Conservation (phyloP, 2,797 vertebrate species). For the Siniperca undulata region DNA sequence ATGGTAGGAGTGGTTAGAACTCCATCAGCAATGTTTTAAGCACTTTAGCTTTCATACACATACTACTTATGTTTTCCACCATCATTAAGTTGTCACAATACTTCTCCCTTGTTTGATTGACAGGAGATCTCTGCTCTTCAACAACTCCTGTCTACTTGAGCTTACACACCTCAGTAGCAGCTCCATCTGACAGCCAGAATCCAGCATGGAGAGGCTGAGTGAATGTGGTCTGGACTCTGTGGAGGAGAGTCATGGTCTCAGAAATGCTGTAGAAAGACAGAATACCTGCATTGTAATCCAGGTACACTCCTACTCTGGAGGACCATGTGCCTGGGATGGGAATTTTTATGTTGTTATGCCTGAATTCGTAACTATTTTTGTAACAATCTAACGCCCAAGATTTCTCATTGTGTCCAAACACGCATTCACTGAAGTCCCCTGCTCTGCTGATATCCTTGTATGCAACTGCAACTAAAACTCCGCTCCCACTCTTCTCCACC, state of each 20-base stretch:
- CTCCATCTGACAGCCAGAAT: constrained; percentile 53
- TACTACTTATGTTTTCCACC: not conserved
- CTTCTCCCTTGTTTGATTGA: not conserved
- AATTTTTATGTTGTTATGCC: constrained; percentile 6
- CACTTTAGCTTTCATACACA: not conserved
- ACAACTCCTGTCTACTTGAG: not conserved
- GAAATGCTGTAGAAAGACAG: constrained; percentile 36
- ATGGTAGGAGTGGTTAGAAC: not conserved
- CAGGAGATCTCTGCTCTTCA: not conserved
- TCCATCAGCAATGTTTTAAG: not conserved
- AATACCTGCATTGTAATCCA: constrained; percentile 34
- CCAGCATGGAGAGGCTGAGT: constrained; percentile 42
- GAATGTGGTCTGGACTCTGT: constrained; percentile 32
- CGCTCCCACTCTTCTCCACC: constrained; percentile 21
- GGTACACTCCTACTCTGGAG: constrained; percentile 40
- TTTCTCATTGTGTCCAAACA: constrained; percentile 41
- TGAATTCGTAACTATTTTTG: constrained; percentile 24
- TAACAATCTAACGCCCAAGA: constrained; percentile 47
- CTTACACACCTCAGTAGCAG: constrained; percentile 12
- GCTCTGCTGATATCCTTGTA: constrained; percentile 42
- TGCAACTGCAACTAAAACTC: constrained; percentile 6
- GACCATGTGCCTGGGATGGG: constrained; percentile 8
- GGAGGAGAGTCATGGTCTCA: constrained; percentile 26
- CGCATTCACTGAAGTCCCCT: not conserved
- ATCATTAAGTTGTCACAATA: not conserved